Conservation (phyloP, 2,888 invertebrate species). For the Bruchidius siliquastri region DNA sequence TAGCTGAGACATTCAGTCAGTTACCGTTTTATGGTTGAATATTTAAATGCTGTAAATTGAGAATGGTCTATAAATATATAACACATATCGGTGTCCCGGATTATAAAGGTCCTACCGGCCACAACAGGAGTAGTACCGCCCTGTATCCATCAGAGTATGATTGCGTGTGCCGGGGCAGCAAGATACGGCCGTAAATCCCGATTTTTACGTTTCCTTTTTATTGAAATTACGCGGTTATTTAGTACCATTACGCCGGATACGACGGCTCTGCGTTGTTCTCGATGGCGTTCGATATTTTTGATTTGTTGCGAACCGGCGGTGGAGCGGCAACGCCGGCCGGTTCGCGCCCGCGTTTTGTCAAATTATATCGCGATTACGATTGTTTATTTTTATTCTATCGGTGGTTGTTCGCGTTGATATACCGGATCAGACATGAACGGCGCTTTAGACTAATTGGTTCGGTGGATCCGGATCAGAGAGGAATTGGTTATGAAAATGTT, state of each 20-base stretch:
- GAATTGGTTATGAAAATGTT: too few relatives aligned
- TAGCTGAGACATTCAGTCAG: too few relatives aligned
- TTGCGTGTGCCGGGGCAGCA: conserved; percentile 19
- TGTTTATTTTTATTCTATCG: conserved; percentile 7
- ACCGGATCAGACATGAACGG: neutral
- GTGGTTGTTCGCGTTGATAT: conserved; percentile 7
- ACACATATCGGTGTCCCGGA: too few relatives aligned
- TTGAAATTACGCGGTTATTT: conserved; percentile 35
- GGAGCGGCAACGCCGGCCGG: neutral
- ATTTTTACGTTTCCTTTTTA: conserved; percentile 39
- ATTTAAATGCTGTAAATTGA: too few relatives aligned
- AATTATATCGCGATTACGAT: conserved; percentile 16
- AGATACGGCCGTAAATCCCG: conserved; percentile 35
- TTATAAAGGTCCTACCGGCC: too few relatives aligned
- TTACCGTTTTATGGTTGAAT: too few relatives aligned
- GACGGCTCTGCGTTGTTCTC: neutral
- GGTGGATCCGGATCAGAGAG: too few relatives aligned
- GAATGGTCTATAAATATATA: too few relatives aligned
- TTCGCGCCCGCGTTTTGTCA: conserved; percentile 20
- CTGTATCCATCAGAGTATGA: neutral
- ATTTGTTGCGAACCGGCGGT: conserved; percentile 14
- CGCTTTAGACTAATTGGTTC: neutral
- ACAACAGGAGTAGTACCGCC: neutral
- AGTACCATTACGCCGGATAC: conserved; percentile 32
- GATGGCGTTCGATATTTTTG: conserved; percentile 19